Conservation (phyloP, 2,888 invertebrate species). For the Ceriagrion tenellum region DNA sequence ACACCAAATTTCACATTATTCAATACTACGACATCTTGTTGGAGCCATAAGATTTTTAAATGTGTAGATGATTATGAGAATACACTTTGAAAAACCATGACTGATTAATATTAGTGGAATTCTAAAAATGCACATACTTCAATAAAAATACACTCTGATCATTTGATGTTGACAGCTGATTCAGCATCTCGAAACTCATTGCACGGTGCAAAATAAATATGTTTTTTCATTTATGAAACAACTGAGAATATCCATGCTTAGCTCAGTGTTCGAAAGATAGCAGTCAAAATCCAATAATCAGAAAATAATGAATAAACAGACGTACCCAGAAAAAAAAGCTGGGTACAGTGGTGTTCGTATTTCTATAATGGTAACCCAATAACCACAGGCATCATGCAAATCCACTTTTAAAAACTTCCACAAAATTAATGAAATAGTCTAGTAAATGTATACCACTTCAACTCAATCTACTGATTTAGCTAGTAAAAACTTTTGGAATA, state of each 20-base stretch:
- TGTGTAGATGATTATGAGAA: not conserved
- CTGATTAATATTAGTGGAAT: not conserved
- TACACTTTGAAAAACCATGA: not conserved
- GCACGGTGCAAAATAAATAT: not conserved
- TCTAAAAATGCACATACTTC: not conserved
- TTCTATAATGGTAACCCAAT: not conserved
- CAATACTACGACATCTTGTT: too few species aligned
- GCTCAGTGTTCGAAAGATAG: not conserved
- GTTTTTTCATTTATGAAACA: not conserved
- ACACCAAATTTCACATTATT: too few species aligned
- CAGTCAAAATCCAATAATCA: not conserved
- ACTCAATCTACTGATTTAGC: not conserved
- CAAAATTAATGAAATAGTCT: not conserved
- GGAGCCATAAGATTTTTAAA: constrained; percentile 17
- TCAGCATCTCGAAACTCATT: not conserved
- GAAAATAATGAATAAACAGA: not conserved
- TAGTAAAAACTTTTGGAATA: too few species aligned
- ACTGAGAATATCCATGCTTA: not conserved
- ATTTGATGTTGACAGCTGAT: not conserved
- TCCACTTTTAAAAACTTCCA: not conserved
- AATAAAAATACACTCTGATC: not conserved
- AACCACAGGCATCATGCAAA: not conserved
- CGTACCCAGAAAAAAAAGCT: not conserved
- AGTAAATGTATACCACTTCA: not conserved
- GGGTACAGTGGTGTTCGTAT: not conserved